Evolutionary conservation across 2,888 invertebrate genomes (phyloP).

Genomic region (Tribolium freemani): DNA sequence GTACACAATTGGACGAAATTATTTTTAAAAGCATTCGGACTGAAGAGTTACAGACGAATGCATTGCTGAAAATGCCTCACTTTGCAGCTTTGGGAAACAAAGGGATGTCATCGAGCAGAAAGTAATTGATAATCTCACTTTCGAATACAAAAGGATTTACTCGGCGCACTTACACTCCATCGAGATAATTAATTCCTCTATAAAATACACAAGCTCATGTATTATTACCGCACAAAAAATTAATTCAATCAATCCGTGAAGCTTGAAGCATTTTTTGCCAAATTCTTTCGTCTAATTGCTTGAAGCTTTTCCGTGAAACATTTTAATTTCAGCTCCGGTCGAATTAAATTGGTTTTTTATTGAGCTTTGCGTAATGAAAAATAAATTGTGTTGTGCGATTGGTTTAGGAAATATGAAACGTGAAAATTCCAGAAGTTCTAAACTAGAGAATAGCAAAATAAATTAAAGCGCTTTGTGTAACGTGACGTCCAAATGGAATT

Average conservation of each 20-base stretch:
- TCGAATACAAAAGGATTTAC: constrained; percentile 31
- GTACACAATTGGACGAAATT: constrained; percentile 6
- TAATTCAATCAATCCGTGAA: no score
- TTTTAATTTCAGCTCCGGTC: background rate
- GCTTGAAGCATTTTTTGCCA: no score
- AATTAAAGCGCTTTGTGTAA: background rate
- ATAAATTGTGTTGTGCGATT: background rate
- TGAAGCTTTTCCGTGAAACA: background rate
- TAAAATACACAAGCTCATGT: background rate
- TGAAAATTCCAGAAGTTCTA: background rate
- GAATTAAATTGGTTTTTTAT: background rate
- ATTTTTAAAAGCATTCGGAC: background rate
- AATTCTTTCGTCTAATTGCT: background rate
- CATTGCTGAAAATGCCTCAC: constrained; percentile 14
- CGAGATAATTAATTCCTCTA: constrained; percentile 16
- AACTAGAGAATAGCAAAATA: background rate
- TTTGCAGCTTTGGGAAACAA: constrained; percentile 31
- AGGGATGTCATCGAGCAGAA: constrained; percentile 33
- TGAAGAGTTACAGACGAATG: background rate
- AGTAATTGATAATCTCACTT: constrained; percentile 38
- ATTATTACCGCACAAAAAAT: background rate
- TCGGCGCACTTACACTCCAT: background rate
- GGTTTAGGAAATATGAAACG: background rate
- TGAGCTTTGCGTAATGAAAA: background rate
- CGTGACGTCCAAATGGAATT: background rate